These are phyloP conservation scores for Prunella fulvescens DNA, from an alignment of 2,113 vertebrate genomes.

Conservation along the genomic window DNA sequence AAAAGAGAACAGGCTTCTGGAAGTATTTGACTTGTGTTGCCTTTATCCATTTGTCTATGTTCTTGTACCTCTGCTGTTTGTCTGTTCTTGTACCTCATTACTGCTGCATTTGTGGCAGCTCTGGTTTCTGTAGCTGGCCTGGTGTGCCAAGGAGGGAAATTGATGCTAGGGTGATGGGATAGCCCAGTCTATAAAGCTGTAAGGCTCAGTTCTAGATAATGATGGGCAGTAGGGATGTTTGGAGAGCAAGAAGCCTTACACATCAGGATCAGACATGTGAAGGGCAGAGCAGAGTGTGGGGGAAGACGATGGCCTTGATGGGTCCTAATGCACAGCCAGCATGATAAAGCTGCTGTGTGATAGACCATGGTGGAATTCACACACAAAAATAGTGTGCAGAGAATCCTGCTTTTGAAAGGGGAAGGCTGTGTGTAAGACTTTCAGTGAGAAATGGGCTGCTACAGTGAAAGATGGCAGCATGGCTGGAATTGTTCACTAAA, in stretches of 20 bases:
- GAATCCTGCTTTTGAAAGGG: background rate
- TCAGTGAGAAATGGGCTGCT: background rate
- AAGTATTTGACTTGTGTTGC: constrained; percentile 10
- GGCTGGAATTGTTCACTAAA: background rate
- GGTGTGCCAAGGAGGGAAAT: background rate
- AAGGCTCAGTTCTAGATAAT: background rate
- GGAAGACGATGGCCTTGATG: background rate
- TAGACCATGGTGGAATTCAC: background rate
- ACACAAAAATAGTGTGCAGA: background rate
- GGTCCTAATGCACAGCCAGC: background rate
- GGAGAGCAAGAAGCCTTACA: background rate
- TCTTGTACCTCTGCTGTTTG: background rate
- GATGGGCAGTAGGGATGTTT: background rate
- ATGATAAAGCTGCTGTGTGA: background rate
- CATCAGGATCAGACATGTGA: background rate
- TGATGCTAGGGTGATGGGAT: background rate
- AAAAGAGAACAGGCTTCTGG: constrained; percentile 22
- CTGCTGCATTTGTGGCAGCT: background rate
- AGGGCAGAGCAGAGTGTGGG: background rate
- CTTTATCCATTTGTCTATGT: background rate
- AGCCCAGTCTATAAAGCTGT: background rate
- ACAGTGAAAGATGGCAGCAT: too few species aligned
- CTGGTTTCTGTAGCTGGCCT: background rate
- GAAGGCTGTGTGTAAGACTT: background rate
- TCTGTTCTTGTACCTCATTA: background rate